Evolutionary conservation across 2,888 invertebrate species (phyloP).

Genomic region (Eupithecia vulgata): DNA sequence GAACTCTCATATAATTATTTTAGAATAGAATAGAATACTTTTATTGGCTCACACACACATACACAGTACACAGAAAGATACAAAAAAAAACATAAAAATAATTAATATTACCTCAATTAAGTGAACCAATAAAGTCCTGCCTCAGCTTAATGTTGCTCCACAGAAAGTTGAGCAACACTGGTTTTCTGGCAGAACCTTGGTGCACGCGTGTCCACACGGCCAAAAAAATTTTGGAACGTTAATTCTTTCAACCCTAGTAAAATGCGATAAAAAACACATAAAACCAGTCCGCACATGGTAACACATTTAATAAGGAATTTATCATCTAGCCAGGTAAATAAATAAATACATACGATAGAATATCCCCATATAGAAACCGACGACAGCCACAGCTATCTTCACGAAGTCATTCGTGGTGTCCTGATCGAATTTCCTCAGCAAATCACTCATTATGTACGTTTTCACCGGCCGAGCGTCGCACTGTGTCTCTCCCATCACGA

Average conservation of each 20-base stretch:
- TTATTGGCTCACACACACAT: too few relatives aligned
- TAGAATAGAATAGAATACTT: too few relatives aligned
- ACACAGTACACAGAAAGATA: too few relatives aligned
- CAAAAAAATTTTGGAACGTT: too few relatives aligned
- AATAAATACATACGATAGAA: constrained; percentile 69
- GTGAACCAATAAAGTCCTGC: too few relatives aligned
- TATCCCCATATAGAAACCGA: constrained; percentile 73
- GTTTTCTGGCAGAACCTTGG: too few relatives aligned
- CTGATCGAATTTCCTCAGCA: constrained; percentile 72
- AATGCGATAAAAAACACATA: neutral
- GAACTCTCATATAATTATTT: neutral
- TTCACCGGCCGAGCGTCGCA: constrained; percentile 70
- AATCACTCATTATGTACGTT: constrained; percentile 80
- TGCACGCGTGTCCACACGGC: too few relatives aligned
- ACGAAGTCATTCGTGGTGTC: constrained; percentile 72
- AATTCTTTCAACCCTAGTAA: neutral
- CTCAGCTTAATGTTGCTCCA: too few relatives aligned
- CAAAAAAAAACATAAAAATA: too few relatives aligned
- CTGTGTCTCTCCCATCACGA: constrained; percentile 73
- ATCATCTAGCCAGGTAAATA: neutral
- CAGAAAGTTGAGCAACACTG: too few relatives aligned
- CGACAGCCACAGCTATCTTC: constrained; percentile 66
- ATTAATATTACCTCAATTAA: too few relatives aligned
- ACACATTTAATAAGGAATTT: neutral
- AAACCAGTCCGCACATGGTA: neutral